phyloP scores from a whole-genome alignment of 2,888 invertebrate genomes.

The Caenorhabditis sp. region DNA sequence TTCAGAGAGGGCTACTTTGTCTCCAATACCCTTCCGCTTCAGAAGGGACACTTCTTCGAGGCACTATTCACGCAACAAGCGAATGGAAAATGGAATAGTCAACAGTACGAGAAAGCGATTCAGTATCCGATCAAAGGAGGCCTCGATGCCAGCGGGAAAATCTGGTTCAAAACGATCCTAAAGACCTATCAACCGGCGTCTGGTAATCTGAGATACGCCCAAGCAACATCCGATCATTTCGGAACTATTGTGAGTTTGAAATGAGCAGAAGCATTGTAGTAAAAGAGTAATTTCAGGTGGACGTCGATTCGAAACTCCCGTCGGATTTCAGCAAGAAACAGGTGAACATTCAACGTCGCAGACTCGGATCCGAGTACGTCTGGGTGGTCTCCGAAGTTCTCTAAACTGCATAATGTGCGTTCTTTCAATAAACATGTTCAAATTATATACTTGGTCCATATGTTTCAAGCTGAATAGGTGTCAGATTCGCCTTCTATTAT shows the following conservation, averaged over 20 bases:
- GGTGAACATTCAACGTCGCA: conserved; percentile 21
- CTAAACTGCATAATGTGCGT: no score
- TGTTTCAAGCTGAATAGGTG: no score
- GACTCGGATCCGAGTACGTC: conserved; percentile 15
- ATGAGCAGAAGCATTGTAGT: no score
- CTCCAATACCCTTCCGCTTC: neutral
- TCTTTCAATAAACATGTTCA: no score
- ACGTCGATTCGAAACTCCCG: conserved; percentile 8
- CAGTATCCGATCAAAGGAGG: conserved; percentile 1
- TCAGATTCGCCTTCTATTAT: no score
- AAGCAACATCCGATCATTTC: conserved; percentile 1
- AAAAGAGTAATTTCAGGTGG: conserved; percentile 35
- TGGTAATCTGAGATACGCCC: neutral
- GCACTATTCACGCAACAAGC: conserved; percentile 12
- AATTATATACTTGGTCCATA: no score
- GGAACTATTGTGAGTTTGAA: conserved; percentile 37
- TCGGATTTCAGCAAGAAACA: neutral
- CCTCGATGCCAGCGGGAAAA: neutral
- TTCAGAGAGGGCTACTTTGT: conserved; percentile 5
- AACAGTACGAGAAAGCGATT: neutral
- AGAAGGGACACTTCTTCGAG: conserved; percentile 19
- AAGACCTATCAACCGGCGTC: conserved; percentile 8
- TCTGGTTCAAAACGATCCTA: conserved; percentile 16
- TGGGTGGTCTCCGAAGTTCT: conserved; percentile 20
- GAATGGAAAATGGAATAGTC: neutral